phyloP scores from a whole-genome alignment of 1,140 invertebrate species.

The Procambarus clarkii region DNA sequence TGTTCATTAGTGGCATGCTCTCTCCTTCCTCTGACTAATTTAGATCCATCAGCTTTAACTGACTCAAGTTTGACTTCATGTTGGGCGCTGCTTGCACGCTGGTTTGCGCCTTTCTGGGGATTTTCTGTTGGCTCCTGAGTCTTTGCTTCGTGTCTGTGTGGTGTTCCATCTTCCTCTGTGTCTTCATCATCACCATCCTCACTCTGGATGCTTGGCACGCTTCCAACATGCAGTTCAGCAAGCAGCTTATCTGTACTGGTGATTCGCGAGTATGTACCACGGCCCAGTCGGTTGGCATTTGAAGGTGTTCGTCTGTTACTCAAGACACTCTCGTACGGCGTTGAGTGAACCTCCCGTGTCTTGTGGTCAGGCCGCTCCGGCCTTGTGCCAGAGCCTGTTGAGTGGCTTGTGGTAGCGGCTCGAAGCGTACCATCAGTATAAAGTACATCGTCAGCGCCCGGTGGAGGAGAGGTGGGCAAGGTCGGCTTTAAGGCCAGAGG shows the following conservation, averaged over 20 bases:
- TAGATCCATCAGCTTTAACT: too few relatives aligned
- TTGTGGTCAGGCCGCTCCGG: too few relatives aligned
- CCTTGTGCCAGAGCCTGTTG: not conserved
- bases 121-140: not conserved
- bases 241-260: not conserved
- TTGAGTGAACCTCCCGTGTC: not conserved
- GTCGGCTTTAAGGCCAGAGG: not conserved
- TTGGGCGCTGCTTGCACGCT: too few relatives aligned
- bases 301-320: not conserved
- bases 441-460: not conserved
- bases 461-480: not conserved
- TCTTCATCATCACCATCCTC: not conserved
- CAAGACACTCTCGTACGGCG: not conserved
- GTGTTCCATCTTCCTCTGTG: not conserved
- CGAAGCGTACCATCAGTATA: too few relatives aligned
- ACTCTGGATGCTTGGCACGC: not conserved
- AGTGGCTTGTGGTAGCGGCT: not conserved
- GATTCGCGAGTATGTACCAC: not conserved
- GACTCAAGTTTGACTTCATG: too few relatives aligned
- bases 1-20: not conserved
- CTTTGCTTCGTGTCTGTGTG: not conserved
- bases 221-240: not conserved
- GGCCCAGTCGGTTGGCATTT: too few relatives aligned
- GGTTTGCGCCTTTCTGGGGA: too few relatives aligned
- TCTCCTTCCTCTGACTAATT: too few relatives aligned